These are phyloP conservation scores for Dipus sagitta DNA, from an alignment of 2,797 vertebrate genomes.

Conservation along the genomic window DNA sequence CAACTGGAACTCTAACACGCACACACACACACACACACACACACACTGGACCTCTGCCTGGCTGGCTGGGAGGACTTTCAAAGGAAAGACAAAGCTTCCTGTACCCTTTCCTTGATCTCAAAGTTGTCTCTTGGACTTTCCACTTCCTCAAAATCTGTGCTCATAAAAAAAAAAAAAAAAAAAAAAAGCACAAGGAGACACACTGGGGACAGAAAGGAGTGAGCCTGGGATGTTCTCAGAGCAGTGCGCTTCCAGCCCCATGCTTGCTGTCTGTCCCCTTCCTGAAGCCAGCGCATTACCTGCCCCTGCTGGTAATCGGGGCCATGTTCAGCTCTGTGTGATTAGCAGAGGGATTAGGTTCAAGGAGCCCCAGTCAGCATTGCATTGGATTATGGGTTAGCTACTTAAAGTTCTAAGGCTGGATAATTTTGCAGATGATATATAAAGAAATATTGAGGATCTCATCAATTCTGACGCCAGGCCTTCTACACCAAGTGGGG, in stretches of 20 bases:
- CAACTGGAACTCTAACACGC: background rate
- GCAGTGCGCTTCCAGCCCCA: accelerated
- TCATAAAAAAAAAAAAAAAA: too few relatives aligned
- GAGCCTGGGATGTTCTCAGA: background rate
- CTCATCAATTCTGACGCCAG: background rate
- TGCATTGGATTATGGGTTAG: accelerated
- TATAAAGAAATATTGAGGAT: background rate
- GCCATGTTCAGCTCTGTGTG: accelerated
- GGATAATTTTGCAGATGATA: background rate
- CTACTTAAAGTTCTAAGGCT: background rate
- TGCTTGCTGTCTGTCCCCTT: accelerated
- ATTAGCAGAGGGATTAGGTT: accelerated
- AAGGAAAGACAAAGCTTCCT: constrained; percentile 65
- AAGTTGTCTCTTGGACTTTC: background rate
- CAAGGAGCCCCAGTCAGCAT: background rate
- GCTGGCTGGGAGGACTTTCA: background rate
- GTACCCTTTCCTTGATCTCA: constrained; percentile 61
- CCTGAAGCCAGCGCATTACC: background rate
- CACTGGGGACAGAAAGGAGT: background rate
- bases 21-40: too few relatives aligned
- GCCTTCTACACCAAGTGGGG: accelerated
- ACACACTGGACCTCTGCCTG: background rate
- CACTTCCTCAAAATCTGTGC: background rate
- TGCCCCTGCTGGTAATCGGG: accelerated
- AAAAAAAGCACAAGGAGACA: background rate